phyloP scores from a whole-genome alignment of 2,113 vertebrate genomes.

The Atherinomorus stipes region DNA sequence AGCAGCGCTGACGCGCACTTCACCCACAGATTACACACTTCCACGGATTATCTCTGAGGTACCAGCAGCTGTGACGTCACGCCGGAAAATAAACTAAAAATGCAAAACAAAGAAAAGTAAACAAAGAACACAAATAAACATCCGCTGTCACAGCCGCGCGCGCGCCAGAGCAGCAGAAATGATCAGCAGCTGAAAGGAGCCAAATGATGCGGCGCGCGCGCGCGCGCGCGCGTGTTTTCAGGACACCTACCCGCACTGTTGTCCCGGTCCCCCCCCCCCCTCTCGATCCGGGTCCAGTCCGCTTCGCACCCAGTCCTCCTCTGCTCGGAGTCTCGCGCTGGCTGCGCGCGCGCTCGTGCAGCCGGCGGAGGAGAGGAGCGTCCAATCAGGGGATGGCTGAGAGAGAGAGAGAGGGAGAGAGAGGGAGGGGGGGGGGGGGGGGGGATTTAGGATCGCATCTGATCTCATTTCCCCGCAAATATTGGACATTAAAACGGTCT shows the following conservation, averaged over 20 bases:
- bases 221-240: not conserved
- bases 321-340: conserved; percentile 2
- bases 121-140: not conserved
- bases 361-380: conserved; percentile 31
- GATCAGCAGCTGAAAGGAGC: not conserved
- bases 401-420: no score
- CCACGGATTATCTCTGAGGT: not conserved
- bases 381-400: conserved; percentile 66
- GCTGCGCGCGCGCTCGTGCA: conserved; percentile 21
- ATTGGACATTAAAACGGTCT: no score
- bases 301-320: conserved; percentile 27
- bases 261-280: not conserved
- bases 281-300: conserved; percentile 18
- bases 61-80: not conserved
- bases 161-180: no score
- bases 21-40: not conserved
- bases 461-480: no score
- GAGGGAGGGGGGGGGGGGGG: no score
- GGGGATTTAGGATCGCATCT: no score
- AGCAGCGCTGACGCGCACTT: conserved; percentile 6
- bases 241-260: conserved; percentile 46
- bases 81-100: no score
- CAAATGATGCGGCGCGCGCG: not conserved
- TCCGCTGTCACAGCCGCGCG: not conserved
- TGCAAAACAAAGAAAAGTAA: not conserved